Base-by-base conservation (phyloP, 2,888 invertebrate species). In the Trypoxylon attenuatum region DNA sequence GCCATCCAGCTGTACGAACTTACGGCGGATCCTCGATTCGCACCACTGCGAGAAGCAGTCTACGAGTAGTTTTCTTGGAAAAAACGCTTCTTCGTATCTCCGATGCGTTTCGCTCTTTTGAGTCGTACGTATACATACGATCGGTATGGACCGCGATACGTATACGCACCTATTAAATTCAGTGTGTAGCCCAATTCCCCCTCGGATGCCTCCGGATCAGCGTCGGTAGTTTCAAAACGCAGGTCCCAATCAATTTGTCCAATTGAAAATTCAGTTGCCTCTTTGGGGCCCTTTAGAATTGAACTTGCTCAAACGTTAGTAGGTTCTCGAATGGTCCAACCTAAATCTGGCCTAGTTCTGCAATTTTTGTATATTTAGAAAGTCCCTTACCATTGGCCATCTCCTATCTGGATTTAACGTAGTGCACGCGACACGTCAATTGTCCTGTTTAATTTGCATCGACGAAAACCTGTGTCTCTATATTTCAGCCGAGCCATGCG, bases 401-500 rank as follows among this genome's bases (percentile, higher is more conserved):
- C 13, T 13, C 33, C 10, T 33, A 33, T 33, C 13, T 13, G 13
- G n/a, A 33, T 13, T 5, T 10, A 13, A 33, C 13, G 8, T 33
- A 33, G 33, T 33, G 13, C 13, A 33, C n/a, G n/a, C n/a, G n/a
- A n/a, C n/a, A n/a, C n/a, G n/a, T n/a, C n/a, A n/a, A n/a, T n/a
- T n/a, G n/a, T 8, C 25, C 25, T 8, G 8, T 25, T 25, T 8
- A 33, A 13, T 33, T 13, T 33, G 33, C 1, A 33, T 1, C 13
- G 1, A 33, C 33, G 13, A 8, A 6, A 33, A 13, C n/a, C 10
- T 33, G 13, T 33, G 10, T 33, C 13, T 33, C 10, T 39, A 25
- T 29, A 6, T 57, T 68, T 88, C 88, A 92, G 92, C 91, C 85
- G 93, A 94, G 88, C 92, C 93, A 90, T 93, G 93, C 90, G 95